phyloP scores from a whole-genome alignment of 2,888 invertebrate genomes.

The Tetragonula carbonaria region DNA sequence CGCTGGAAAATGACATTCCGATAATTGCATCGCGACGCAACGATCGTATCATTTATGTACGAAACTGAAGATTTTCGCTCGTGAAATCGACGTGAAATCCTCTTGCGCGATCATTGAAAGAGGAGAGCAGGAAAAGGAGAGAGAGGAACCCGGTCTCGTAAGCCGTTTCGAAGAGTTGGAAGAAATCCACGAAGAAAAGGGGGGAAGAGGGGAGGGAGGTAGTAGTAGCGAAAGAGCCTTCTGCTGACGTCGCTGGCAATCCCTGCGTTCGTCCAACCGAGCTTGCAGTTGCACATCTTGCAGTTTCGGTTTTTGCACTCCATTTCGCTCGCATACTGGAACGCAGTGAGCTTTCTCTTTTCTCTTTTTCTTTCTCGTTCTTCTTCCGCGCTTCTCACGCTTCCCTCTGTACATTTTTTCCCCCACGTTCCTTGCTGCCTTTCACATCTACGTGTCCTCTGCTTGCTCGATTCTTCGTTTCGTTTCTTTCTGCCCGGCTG shows the following conservation, averaged over 20 bases:
- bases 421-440: constrained; percentile 1
- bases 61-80: constrained; percentile 48
- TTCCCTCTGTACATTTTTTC: constrained; percentile 44
- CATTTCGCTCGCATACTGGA: constrained; percentile 62
- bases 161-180: constrained; percentile 70
- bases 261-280: constrained; percentile 74
- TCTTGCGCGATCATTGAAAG: constrained; percentile 53
- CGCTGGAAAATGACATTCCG: constrained; percentile 41
- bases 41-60: constrained; percentile 61
- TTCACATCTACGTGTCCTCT: constrained; percentile 6
- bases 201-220: background rate
- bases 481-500: background rate
- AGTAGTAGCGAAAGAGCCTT: constrained; percentile 69
- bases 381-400: constrained; percentile 5
- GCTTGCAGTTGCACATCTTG: constrained; percentile 75
- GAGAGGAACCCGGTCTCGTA: constrained; percentile 47
- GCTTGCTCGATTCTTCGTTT: background rate
- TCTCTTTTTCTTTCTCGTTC: constrained; percentile 26
- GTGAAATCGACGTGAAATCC: constrained; percentile 62
- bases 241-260: constrained; percentile 79
- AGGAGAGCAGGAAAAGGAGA: constrained; percentile 37
- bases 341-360: constrained; percentile 54
- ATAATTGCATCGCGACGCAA: constrained; percentile 56
- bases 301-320: constrained; percentile 75
- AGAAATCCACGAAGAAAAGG: constrained; percentile 65